Evolutionary conservation across 2,888 invertebrate species (phyloP).

Genomic region (Isoperla grammatica): DNA sequence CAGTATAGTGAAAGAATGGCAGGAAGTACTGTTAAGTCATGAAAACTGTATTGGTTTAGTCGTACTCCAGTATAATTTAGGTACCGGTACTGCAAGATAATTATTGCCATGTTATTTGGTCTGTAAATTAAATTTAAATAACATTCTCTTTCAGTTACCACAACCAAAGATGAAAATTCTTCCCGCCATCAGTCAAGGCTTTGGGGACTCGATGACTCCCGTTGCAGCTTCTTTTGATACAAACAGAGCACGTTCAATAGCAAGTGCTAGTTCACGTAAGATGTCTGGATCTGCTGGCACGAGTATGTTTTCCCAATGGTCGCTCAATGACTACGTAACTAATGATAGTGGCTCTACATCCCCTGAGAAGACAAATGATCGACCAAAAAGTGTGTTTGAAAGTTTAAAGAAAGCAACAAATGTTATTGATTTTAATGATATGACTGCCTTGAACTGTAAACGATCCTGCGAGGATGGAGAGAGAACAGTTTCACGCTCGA

Average conservation of each 20-base stretch:
- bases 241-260: slow-evolving; percentile 22
- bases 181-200: slow-evolving; percentile 26
- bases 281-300: background rate
- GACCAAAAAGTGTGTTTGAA: slow-evolving; percentile 21
- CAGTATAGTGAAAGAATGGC: too few species aligned
- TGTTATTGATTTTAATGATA: slow-evolving; percentile 30
- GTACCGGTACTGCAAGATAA: too few species aligned
- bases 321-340: slow-evolving; percentile 17
- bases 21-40: too few species aligned
- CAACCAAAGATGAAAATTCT: slow-evolving; percentile 32
- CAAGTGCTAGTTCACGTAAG: background rate
- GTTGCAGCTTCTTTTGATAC: slow-evolving; percentile 38
- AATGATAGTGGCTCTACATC: background rate
- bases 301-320: slow-evolving; percentile 6
- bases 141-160: slow-evolving; percentile 38
- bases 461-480: too few species aligned
- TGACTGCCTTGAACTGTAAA: background rate
- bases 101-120: too few species aligned
- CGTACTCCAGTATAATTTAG: too few species aligned
- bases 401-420: slow-evolving; percentile 26
- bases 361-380: background rate
- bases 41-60: too few species aligned
- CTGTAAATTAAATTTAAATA: too few species aligned
- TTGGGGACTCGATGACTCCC: slow-evolving; percentile 33
- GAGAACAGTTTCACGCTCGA: background rate